Evolutionary conservation across 2,113 vertebrate species (phyloP), one percentile per base, ranked within the genome.

Genomic region (Caranx melampygus): DNA sequence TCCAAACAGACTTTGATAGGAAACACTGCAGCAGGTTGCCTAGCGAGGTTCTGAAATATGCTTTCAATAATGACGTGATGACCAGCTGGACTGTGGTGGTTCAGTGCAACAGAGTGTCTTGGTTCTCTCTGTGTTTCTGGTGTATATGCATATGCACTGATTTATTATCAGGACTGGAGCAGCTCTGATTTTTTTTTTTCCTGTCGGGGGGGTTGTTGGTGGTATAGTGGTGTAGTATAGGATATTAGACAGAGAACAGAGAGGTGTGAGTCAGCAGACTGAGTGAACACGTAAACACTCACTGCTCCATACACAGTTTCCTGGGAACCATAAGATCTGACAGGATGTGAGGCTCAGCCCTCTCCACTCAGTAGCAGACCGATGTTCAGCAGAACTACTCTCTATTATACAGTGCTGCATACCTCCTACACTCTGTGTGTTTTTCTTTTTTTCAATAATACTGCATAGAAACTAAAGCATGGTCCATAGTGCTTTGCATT

Each of bases 1-100:
- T 93, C 89, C 81, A 92, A 91, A 93, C 89, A 91, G 55, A 64
- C 58, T 70, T 75, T 90, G 89, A 91, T 37, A 72, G 61, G 81
- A 91, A 83, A 42, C 91, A 92, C 44, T 21, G 74, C 80, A 61
- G 75, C 61, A 35, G 49, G 80, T 67, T 75, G 63, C 83, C 79
- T 60, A 6, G 74, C 63, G 71, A 63, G 33, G 62, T 60, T 80
- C 75, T 76, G 13, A 81, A 82, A 60, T 45, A 14, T 66, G 47
- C 67, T 79, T 61, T 88, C 66, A 76, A 49, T 81, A 78, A 84
- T 74, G 80, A 76, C 9, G 37, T 1, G 49, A 76, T 44, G 65
- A 79, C 44, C 77, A 74, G 47, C 78, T 82, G 69, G 73, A 66
- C 3, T 75, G n/a, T 45, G 65, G 33, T 76, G 63, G 18, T 18